These are phyloP conservation scores for Drosophila repletoides DNA, from an alignment of 1,140 invertebrate genomes.

Conservation along the genomic window DNA sequence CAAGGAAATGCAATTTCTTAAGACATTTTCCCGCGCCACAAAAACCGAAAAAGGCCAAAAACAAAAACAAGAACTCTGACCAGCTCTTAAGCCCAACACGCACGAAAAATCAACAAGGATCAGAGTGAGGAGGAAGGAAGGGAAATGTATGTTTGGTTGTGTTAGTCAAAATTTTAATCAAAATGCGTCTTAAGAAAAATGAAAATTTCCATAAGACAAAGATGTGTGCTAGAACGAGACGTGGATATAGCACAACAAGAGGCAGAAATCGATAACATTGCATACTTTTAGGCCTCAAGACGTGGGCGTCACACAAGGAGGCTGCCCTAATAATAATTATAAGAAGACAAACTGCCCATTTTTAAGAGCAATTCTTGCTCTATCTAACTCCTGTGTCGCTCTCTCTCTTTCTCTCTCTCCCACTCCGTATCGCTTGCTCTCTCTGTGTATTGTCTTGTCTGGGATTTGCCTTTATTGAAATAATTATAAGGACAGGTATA, in stretches of 20 bases:
- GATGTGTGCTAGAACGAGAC: constrained; percentile 53
- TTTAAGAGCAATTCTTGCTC: constrained; percentile 25
- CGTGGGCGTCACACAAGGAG: constrained; percentile 33
- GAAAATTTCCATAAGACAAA: constrained; percentile 33
- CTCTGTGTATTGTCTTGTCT: constrained; percentile 10
- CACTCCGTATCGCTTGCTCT: neutral
- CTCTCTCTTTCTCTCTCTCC: constrained; percentile 2
- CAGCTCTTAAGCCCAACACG: neutral
- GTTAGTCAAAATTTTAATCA: constrained; percentile 76
- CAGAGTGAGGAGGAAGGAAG: too few relatives aligned
- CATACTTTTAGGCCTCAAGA: constrained; percentile 66
- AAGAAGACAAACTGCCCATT: constrained; percentile 25
- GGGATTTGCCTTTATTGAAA: constrained; percentile 13
- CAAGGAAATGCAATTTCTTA: constrained; percentile 72
- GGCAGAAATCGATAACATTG: constrained; percentile 61
- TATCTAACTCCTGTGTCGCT: too few relatives aligned
- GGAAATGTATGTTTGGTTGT: constrained; percentile 8
- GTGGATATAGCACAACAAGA: constrained; percentile 43
- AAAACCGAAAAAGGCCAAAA: neutral
- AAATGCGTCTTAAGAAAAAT: constrained; percentile 79
- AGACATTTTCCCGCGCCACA: constrained; percentile 47
- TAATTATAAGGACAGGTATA: constrained; percentile 36
- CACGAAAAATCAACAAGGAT: constrained; percentile 43
- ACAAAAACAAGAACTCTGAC: neutral
- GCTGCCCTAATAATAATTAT: constrained; percentile 63